Evolutionary conservation across 2,888 invertebrate genomes (phyloP), one percentile per base, ranked within the genome.

Genomic region (Ceraclea dissimilis): DNA sequence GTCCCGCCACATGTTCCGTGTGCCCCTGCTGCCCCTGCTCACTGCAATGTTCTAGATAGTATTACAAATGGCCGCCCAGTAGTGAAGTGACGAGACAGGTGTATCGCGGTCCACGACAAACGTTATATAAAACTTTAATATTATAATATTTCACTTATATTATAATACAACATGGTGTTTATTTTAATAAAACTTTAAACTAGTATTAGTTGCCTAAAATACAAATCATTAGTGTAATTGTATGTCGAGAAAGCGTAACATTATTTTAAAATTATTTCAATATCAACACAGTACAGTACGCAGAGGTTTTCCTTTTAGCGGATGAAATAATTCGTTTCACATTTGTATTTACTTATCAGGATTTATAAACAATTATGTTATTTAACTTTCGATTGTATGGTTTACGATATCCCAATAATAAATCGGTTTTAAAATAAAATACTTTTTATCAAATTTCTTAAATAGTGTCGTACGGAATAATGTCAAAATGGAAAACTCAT

Each of bases 41-140:
- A 5, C 16, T 39, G 13, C 13, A 39, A 39, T 39, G 39, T 39
- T 39, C 39, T 16, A 8, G n/a, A 5, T 39, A 39, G 13, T n/a
- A 39, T 39, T 39, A 39, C 39, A 39, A 39, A 39, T 39, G 39
- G 39, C 39, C 39, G 39, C 39, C 39, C 39, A 39, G 39, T 39
- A 39, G 39, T 39, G 39, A 39, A 39, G 39, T 39, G 39, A 39
- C 39, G 13, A 39, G 39, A 39, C 16, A 13, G 13, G 39, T 39
- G 39, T 16, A 39, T 16, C 16, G 39, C 16, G 39, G 39, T 39
- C 13, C 13, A 16, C 39, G 39, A 13, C n/a, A 39, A 8, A 39
- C 39, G 39, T 39, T 39, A 39, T 13, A 39, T 39, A 39, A 39
- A 39, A 39, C 26, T 26, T 26, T 26, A 16, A 39, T n/a, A 39